Conservation (phyloP, 2,113 vertebrate species). For the Micronisus gabar region DNA sequence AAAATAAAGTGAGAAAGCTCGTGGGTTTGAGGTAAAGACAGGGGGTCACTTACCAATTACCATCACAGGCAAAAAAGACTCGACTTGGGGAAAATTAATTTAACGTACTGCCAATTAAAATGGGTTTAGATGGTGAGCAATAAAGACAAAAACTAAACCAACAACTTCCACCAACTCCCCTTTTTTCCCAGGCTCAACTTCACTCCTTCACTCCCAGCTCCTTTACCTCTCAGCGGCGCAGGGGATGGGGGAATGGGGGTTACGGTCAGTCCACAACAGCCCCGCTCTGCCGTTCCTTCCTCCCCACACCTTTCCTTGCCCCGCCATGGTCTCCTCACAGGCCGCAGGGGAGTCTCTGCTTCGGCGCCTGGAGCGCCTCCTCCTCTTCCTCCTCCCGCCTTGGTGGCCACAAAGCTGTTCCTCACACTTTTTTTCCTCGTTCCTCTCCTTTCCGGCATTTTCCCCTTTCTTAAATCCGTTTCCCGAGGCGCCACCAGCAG, state of each 20-base stretch:
- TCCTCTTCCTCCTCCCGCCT: too few relatives aligned
- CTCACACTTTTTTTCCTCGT: too few relatives aligned
- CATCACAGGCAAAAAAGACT: not conserved
- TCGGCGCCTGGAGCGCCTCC: too few relatives aligned
- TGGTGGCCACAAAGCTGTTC: too few relatives aligned
- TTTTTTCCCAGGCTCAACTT: not conserved
- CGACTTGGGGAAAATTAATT: not conserved
- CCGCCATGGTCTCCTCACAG: not conserved
- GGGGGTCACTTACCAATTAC: not conserved
- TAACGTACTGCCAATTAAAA: not conserved
- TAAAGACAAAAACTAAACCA: not conserved
- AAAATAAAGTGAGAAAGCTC: not conserved
- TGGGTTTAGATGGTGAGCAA: not conserved
- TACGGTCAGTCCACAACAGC: too few relatives aligned
- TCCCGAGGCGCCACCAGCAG: too few relatives aligned
- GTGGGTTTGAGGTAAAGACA: not conserved
- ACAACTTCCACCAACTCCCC: not conserved
- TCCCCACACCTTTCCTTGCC: not conserved
- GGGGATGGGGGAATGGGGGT: too few relatives aligned
- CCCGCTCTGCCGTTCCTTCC: too few relatives aligned
- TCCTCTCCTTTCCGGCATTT: too few relatives aligned
- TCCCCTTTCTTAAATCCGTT: too few relatives aligned
- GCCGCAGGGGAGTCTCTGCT: not conserved
- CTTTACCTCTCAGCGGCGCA: too few relatives aligned
- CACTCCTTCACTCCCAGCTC: too few relatives aligned